Evolutionary conservation across 1,140 invertebrate species (phyloP), one percentile per base, ranked within the genome.

Genomic region (Trinorchestia longiramus): DNA sequence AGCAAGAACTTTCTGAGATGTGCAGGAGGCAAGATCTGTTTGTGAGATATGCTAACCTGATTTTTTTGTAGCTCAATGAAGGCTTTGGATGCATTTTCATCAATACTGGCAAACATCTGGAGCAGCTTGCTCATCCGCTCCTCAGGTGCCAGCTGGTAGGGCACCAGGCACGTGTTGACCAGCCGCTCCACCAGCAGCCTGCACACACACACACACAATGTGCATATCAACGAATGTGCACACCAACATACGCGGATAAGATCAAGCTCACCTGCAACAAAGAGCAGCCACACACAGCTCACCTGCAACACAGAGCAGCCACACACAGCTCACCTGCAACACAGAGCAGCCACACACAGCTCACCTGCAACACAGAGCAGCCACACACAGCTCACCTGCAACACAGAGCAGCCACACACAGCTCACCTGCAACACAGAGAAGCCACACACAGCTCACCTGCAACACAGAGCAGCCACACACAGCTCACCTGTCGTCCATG

Each of bases 41-140:
- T 53, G 47, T 53, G 6, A 53, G 19, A 53, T 8, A 42, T 91
- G 41, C 6, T 6, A 96, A 99, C 97, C 97, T 99, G 99, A 97
- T 99, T 98, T 97, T 99, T 99, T 97, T 99, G 98, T 94, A 99
- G 97, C 97, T 99, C 99, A 95, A 99, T 98, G 97, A 99, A 99
- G n/a, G 99, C 99, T 97, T 99, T 99, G 0, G 99, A 99, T 0
- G 99, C 99, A 97, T 99, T 98, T 97, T 99, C 98, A 97, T 99
- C 99, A 77, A 99, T 98, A 91, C 99, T 99, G 87, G 98, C 98
- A 97, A 99, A 98, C 15, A 99, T 97, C 97, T 99, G 98, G 97
- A 99, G 99, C 11, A 99, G 97, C 97, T 99, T 99, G 97, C 99
- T 99, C 99, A 99, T 99, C 96, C 99, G 98, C 95, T 99, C 98